phyloP scores from a whole-genome alignment of 2,113 vertebrate genomes.

The Synodontis membranacea region DNA sequence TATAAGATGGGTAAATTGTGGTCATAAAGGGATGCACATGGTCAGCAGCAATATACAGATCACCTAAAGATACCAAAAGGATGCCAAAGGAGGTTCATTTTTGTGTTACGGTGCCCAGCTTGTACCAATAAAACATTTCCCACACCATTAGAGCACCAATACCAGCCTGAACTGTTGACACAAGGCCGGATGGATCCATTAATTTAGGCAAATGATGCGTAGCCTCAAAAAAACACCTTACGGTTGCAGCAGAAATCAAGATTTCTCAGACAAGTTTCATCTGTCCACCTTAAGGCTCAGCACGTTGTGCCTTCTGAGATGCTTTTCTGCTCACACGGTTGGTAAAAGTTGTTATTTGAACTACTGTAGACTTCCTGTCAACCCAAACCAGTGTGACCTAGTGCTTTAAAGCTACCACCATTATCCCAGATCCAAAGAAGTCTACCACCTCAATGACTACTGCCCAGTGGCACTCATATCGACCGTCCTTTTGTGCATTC shows the following conservation, averaged over 20 bases:
- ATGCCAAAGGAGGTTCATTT: neutral
- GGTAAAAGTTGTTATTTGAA: neutral
- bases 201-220: neutral
- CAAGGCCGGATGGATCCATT: neutral
- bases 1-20: neutral
- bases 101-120: neutral
- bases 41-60: neutral
- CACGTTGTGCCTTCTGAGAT: neutral
- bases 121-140: neutral
- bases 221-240: neutral
- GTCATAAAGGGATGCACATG: neutral
- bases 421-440: too few species aligned
- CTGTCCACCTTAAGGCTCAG: neutral
- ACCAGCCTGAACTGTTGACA: neutral
- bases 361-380: neutral
- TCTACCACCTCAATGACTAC: too few species aligned
- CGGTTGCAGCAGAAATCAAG: neutral
- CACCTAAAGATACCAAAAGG: neutral
- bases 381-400: neutral
- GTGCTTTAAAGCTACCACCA: too few species aligned
- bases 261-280: neutral
- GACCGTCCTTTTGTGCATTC: too few species aligned
- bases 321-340: neutral
- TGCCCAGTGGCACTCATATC: too few species aligned
- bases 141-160: neutral